phyloP scores from a whole-genome alignment of 2,113 vertebrate species.

The Ciconia maguari region DNA sequence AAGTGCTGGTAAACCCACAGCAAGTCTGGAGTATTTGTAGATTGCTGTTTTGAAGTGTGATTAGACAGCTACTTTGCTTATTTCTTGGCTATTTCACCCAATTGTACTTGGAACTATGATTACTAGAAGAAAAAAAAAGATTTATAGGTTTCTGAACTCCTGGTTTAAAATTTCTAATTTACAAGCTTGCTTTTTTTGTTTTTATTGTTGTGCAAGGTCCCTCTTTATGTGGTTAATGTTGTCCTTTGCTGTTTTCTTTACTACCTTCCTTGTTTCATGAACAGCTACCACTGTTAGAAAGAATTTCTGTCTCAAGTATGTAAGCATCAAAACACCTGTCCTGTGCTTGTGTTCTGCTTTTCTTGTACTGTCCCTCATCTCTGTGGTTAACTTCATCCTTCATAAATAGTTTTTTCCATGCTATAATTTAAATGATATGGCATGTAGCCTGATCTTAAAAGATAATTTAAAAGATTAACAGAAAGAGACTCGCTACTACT shows the following conservation, averaged over 20 bases:
- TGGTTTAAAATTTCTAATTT: background rate
- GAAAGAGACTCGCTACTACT: background rate
- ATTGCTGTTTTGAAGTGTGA: background rate
- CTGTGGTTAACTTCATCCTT: background rate
- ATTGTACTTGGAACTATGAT: background rate
- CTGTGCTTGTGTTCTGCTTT: background rate
- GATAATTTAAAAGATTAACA: background rate
- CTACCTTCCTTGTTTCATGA: background rate
- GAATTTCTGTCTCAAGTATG: background rate
- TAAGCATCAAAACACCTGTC: background rate
- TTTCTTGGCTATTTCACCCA: background rate
- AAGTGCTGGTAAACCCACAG: background rate
- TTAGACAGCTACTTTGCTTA: background rate
- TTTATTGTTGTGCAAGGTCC: background rate
- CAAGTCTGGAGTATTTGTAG: background rate
- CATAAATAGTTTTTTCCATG: background rate
- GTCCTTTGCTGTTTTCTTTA: background rate
- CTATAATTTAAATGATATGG: background rate
- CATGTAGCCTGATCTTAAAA: background rate
- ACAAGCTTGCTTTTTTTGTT: background rate
- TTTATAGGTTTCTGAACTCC: background rate
- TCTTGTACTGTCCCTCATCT: background rate
- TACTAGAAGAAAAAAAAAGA: background rate
- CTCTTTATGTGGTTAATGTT: background rate
- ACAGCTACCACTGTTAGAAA: background rate